These are phyloP conservation scores for Parazoanthus atlanticus DNA, from an alignment of 92 coral and sea anemone genomes.

Conservation along the genomic window DNA sequence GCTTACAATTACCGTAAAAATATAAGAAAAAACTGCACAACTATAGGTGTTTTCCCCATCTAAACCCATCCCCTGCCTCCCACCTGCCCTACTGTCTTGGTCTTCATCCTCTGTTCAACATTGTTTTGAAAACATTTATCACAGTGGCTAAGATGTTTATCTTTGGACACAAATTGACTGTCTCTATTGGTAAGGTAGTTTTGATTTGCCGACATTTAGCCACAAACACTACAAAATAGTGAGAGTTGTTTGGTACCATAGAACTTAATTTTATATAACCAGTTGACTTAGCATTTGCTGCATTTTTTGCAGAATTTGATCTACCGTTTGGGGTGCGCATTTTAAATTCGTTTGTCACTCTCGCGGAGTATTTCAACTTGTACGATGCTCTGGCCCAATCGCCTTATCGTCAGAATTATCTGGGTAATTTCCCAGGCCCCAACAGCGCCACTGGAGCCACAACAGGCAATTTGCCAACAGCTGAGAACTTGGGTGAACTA, in stretches of 20 bases:
- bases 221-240: background rate
- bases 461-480: background rate
- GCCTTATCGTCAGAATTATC: conserved; percentile 70
- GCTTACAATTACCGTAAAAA: no score
- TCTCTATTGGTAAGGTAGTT: no score
- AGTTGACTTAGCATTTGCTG: background rate
- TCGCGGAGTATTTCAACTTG: conserved; percentile 63
- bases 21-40: no score
- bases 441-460: background rate
- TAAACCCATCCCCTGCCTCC: no score
- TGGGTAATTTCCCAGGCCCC: conserved; percentile 29
- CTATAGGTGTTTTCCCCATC: no score
- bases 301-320: conserved; percentile 59
- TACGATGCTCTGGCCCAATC: conserved; percentile 73
- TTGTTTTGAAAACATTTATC: no score
- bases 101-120: no score
- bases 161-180: no score
- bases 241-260: background rate
- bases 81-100: no score
- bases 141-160: no score
- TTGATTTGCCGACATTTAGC: background rate
- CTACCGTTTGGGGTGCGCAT: conserved; percentile 95
- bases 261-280: background rate
- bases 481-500: background rate
- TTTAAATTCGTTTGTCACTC: conserved; percentile 75